Conservation (phyloP, 37 sponge, comb jelly and placozoan species). For the Tethya wilhelma region DNA sequence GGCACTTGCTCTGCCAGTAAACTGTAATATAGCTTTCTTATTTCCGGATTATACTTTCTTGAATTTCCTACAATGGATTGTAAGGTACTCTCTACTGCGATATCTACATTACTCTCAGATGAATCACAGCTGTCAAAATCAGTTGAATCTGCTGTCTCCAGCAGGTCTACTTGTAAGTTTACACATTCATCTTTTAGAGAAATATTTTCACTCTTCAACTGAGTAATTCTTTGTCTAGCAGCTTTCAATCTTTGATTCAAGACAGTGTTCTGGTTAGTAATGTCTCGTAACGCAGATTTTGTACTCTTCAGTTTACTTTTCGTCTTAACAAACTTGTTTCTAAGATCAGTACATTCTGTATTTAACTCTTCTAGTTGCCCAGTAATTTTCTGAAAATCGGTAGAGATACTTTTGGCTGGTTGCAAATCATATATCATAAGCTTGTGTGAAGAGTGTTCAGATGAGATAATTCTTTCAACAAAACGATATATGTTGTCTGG, state of each 20-base stretch:
- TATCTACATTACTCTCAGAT: background rate
- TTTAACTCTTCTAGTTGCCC: conserved; percentile 3
- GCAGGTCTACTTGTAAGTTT: background rate
- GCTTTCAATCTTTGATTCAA: background rate
- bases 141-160: conserved; percentile 2
- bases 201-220: conserved; percentile 12
- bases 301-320: background rate
- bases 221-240: background rate
- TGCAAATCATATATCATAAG: conserved; percentile 2
- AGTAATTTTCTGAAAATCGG: conserved; percentile 6
- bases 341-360: conserved; percentile 25
- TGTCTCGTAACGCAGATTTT: conserved; percentile 3
- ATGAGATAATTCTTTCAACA: conserved; percentile 8
- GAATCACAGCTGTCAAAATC: background rate
- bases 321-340: conserved; percentile 1
- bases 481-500: conserved; percentile 51
- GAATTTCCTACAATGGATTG: conserved; percentile 29
- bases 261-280: conserved; percentile 11
- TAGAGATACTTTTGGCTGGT: background rate
- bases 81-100: background rate
- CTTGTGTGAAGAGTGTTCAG: conserved; percentile 6
- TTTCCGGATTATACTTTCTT: conserved; percentile 16
- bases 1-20: conserved; percentile 32
- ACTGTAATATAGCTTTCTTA: conserved; percentile 34
- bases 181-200: background rate